Evolutionary conservation across 2,113 vertebrate species (phyloP).

Genomic region (human): DNA sequence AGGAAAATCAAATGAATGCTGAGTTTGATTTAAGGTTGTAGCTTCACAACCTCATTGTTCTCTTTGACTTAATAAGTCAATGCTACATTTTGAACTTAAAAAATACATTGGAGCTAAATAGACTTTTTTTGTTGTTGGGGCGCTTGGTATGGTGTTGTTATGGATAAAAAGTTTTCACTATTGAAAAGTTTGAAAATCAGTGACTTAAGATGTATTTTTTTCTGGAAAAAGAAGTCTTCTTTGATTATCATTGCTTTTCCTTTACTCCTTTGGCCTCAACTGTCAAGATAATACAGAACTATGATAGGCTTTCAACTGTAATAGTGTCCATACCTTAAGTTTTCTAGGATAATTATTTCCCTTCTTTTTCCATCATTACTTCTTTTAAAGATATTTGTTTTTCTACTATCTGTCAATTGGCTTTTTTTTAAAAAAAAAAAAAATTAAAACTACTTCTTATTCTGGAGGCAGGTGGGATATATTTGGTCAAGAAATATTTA

Average conservation of each 20-base stretch:
- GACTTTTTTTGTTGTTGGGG: neutral
- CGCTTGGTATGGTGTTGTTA: neutral
- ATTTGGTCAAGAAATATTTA: neutral
- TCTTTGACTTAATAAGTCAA: neutral
- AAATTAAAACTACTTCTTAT: neutral
- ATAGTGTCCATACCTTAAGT: neutral
- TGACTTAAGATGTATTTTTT: neutral
- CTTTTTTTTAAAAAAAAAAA: neutral
- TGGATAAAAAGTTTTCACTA: neutral
- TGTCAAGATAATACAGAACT: neutral
- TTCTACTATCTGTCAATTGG: neutral
- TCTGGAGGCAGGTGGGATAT: neutral
- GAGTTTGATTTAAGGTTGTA: neutral
- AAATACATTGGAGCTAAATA: neutral
- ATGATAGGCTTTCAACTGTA: neutral
- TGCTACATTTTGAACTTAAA: constrained; percentile 20
- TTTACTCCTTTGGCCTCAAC: neutral
- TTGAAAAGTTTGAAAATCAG: neutral
- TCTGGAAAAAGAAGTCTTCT: neutral
- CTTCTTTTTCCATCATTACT: neutral
- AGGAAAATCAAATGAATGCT: neutral
- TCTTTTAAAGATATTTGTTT: neutral
- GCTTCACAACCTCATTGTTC: neutral
- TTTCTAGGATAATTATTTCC: neutral
- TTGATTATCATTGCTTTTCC: neutral